A percentile compares a stretch with the other conserved stretches of the same genome.
Conservation (phyloP, 2,888 invertebrate species). For the Campoletis raptor region DNA sequence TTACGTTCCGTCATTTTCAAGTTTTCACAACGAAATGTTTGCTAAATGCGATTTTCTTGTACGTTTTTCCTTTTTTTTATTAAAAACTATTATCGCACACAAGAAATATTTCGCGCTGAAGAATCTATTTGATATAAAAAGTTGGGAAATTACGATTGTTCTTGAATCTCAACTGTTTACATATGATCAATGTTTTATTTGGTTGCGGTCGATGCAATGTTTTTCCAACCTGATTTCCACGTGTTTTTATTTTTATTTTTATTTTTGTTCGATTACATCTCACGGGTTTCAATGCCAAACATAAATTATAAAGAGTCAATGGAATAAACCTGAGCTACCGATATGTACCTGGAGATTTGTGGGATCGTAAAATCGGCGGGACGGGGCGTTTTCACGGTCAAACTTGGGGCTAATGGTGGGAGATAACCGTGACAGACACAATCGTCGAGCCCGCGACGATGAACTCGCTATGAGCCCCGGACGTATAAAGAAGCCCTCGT, state of each 20-base stretch:
- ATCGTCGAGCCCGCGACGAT: slow-evolving; percentile 5
- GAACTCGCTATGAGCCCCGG: slow-evolving; percentile 42
- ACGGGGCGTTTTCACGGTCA: slow-evolving; percentile 57
- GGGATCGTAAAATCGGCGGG: slow-evolving; percentile 37
- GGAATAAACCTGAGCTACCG: slow-evolving; percentile 15
- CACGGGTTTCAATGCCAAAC: slow-evolving; percentile 48
- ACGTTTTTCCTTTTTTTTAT: no score
- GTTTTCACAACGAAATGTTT: no score
- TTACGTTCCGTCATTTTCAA: neutral
- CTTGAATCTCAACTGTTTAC: neutral
- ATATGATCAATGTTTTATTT: neutral
- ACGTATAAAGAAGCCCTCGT: slow-evolving; percentile 80
- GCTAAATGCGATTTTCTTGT: no score
- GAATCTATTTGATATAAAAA: no score
- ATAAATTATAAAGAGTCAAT: slow-evolving; percentile 39
- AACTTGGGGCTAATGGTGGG: slow-evolving; percentile 57
- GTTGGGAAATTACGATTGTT: no score
- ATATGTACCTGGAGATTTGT: neutral
- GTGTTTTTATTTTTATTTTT: slow-evolving; percentile 2
- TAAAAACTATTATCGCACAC: neutral
- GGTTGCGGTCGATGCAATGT: neutral
- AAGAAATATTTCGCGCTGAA: no score
- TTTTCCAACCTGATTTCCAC: slow-evolving; percentile 19
- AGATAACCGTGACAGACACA: slow-evolving; percentile 31
- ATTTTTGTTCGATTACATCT: neutral